Percentiles rank a stretch among this genome's conserved stretches.
Conservation (phyloP, 2,888 invertebrate species). For the Polymixis flavicincta region DNA sequence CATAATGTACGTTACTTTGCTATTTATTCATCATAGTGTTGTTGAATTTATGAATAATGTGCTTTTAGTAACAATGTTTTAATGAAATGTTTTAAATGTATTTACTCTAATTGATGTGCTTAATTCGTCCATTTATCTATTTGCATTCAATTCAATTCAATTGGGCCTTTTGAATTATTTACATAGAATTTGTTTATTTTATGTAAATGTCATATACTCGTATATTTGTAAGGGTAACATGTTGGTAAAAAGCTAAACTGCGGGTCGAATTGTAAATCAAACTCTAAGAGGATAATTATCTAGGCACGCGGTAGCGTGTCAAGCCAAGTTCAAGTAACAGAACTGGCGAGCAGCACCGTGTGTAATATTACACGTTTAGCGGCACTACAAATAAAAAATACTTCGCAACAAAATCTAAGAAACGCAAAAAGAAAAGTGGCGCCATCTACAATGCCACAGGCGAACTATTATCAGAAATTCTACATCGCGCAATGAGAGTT, state of each 20-base stretch:
- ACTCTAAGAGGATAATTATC: background rate
- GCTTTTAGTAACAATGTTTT: slow-evolving; percentile 14
- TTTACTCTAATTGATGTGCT: background rate
- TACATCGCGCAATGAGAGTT: no score
- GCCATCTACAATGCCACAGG: no score
- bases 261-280: background rate
- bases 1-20: slow-evolving; percentile 51
- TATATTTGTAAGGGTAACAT: background rate
- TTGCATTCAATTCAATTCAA: background rate
- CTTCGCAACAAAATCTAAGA: no score
- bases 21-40: slow-evolving; percentile 44
- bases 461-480: no score
- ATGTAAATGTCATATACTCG: no score
- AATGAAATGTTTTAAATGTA: background rate
- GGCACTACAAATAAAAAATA: no score
- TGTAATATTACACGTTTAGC: no score
- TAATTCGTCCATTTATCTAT: background rate
- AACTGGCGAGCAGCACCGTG: no score
- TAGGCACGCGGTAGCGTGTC: no score
- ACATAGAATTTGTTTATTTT: no score
- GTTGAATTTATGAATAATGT: slow-evolving; percentile 29
- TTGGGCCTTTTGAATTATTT: background rate
- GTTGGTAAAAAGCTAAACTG: background rate
- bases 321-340: no score
- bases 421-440: no score